Base-by-base conservation (phyloP, 2,113 vertebrate genomes). In the Nerophis ophidion region DNA sequence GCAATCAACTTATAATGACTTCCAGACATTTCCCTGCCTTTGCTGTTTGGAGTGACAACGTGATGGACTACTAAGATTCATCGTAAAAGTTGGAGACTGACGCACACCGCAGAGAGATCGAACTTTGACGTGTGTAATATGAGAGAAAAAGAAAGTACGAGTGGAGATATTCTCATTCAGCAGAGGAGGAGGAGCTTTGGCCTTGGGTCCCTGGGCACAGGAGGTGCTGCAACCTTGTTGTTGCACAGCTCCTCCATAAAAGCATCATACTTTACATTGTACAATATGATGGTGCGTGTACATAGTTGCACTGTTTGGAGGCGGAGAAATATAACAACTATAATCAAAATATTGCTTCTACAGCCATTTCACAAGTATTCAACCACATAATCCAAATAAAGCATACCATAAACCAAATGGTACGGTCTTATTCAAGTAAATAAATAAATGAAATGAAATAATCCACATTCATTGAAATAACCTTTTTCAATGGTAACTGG, bases 121-220 rank as follows among this genome's bases (percentile, higher is more conserved):
- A 14, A 71, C 6, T 26, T 36, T 65, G 60, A 69, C 64, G 4
- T 62, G 54, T 55, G 66, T 70, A 72, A 49, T 78, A 63, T 56
- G 49, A 68, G 53, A 59, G 62, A 70, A 71, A 75, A 66, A 62
- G 64, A 68, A 77, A 61, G 70, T 66, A 82, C 7, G 74, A 79
- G 72, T 65, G 66, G 54, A 74, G 78, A 74, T 75, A 61, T 80
- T 63, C 66, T 74, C 70, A 71, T 64, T 19, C 38, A 69, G 63
- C 26, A 38, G 65, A 56, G 80, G 68, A 81, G 81, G 86, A 84
- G 92, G 92, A 92, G 90, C 86, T 68, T 60, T 91, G 89, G 85
- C 88, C 83, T 90, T 89, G 93, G 93, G 89, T 91, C 91, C 90
- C 93, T 91, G 90, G 93, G 92, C 90, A 90, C 92, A 89, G 90